Evolutionary conservation across 2,113 vertebrate genomes (phyloP).

Genomic region (Caretta caretta): DNA sequence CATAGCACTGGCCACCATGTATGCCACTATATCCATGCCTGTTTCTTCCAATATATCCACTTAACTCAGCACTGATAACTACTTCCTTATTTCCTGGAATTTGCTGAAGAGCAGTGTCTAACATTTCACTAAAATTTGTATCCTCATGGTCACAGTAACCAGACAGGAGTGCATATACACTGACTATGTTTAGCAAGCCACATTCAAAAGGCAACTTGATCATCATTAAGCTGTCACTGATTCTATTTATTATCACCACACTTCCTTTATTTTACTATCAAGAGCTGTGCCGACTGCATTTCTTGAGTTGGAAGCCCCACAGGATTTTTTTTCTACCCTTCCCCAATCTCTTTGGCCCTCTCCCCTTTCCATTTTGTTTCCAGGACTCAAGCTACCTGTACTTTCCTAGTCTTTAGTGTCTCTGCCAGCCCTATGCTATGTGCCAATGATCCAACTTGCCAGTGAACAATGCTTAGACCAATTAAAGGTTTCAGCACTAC

Average conservation of each 20-base stretch:
- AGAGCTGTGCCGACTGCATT: background rate
- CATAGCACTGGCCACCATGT: background rate
- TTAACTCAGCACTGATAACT: background rate
- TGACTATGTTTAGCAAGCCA: background rate
- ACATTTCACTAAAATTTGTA: background rate
- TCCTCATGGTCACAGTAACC: background rate
- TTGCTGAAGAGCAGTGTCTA: background rate
- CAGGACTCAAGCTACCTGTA: background rate
- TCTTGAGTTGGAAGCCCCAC: background rate
- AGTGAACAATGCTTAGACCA: background rate
- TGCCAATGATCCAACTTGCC: background rate
- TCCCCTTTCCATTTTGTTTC: background rate
- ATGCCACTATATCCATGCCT: background rate
- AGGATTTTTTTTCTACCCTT: background rate
- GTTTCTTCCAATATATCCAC: background rate
- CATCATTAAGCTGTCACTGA: background rate
- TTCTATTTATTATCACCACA: background rate
- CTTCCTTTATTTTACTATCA: background rate
- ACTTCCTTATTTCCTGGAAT: background rate
- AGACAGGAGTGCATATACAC: background rate
- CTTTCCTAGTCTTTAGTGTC: background rate
- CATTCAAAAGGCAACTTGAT: background rate
- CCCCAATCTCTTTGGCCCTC: background rate
- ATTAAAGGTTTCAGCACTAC: no score
- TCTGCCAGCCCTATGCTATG: background rate